Base-by-base conservation (phyloP, 2,797 vertebrate genomes). In the Acanthopagrus latus region DNA sequence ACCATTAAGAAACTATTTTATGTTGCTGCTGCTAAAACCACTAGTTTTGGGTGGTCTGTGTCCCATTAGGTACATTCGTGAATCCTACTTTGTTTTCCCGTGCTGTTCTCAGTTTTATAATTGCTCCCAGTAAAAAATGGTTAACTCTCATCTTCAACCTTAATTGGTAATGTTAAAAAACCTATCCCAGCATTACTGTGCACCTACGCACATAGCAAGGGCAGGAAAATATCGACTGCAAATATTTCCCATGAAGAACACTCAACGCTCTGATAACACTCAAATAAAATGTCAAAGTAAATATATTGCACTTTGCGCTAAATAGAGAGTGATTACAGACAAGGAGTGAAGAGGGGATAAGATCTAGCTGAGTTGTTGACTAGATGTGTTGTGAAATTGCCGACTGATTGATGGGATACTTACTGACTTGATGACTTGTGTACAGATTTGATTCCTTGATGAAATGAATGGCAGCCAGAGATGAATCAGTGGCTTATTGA, bases 401-500 rank as follows among this genome's bases (percentile, higher is more conserved):
- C 38, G 51, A 29, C 18, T 51, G 54, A 76, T 14, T 63, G 64
- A 78, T 70, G 56, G 51, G 51, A 58, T 38, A 57, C 69, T 29
- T 47, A n/a, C n/a, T 20, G 46, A 64, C 58, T 58, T 52, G 29
- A 56, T 71, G 78, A 57, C 33, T 84, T 72, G 20, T 20, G 10
- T n/a, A 67, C 43, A 70, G 71, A 48, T 27, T 3, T 29, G 3
- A 43, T 64, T 59, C 16, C 29, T 73, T 47, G 8, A 60, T 62
- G 54, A 67, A 70, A 18, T 59, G 46, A 79, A 57, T 25, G 23
- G 27, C 50, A 69, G 62, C 33, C 29, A 9, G 33, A 48, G 44
- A 64, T 76, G 54, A 78, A 79, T 47, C 17, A 27, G 67, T n/a
- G 65, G 10, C 51, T 70, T 17, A n/a, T 47, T 72, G 60, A 72